phyloP scores from a whole-genome alignment of 2,113 vertebrate genomes.

The Noctilio leporinus region DNA sequence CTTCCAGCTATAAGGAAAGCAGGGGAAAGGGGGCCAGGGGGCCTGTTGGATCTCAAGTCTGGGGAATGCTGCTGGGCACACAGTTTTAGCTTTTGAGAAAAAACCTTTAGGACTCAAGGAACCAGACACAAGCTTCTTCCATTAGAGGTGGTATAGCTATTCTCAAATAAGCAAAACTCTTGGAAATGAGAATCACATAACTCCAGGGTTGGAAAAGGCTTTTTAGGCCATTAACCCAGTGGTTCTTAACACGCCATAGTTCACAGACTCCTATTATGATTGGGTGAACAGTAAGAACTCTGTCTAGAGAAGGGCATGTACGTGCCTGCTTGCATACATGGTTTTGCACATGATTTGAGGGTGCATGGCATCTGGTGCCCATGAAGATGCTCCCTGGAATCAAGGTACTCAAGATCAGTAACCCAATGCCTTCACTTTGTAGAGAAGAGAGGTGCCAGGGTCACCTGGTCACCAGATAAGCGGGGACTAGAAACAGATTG shows the following conservation, averaged over 20 bases:
- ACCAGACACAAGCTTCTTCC: neutral
- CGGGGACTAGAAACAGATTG: neutral
- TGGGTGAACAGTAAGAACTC: neutral
- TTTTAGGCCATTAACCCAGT: neutral
- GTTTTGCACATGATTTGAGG: neutral
- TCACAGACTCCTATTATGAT: neutral
- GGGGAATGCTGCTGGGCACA: neutral
- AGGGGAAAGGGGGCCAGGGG: neutral
- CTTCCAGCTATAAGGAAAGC: neutral
- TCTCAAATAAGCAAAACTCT: neutral
- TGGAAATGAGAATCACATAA: neutral
- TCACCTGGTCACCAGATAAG: neutral
- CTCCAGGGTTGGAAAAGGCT: constrained; percentile 17
- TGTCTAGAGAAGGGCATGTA: neutral
- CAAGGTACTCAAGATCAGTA: neutral
- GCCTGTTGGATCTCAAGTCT: neutral
- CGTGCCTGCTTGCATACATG: neutral
- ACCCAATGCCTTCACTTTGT: neutral
- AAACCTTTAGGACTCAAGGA: neutral
- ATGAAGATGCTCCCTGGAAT: neutral
- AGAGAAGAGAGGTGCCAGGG: neutral
- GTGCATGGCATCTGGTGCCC: neutral
- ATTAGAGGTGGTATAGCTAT: neutral
- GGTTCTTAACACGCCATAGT: neutral
- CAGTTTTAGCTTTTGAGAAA: neutral